Evolutionary conservation across 2,113 vertebrate genomes (phyloP).

Genomic region (Bufo gargarizans): DNA sequence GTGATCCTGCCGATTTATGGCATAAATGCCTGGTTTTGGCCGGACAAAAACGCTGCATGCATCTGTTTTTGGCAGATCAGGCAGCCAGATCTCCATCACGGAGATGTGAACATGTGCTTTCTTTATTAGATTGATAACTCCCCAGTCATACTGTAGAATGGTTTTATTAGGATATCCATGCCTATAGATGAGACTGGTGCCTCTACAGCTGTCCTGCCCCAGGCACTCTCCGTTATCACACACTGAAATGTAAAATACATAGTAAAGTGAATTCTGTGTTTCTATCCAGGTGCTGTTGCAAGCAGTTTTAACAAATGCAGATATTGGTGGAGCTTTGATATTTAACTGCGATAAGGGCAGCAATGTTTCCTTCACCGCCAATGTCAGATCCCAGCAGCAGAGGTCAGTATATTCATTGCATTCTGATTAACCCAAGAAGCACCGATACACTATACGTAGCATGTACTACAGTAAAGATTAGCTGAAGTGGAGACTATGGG

Average conservation of each 20-base stretch:
- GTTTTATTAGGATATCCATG: neutral
- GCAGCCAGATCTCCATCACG: no score
- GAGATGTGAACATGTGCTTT: neutral
- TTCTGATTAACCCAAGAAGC: neutral
- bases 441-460: no score
- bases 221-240: neutral
- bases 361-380: slow-evolving; percentile 73
- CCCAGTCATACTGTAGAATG: neutral
- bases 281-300: slow-evolving; percentile 61
- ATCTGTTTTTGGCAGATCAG: no score
- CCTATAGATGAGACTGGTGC: neutral
- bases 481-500: neutral
- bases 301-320: slow-evolving; percentile 69
- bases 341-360: slow-evolving; percentile 72
- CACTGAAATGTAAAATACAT: neutral
- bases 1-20: no score
- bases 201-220: neutral
- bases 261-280: neutral
- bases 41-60: no score
- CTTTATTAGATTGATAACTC: neutral
- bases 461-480: neutral
- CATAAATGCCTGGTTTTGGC: no score
- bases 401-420: slow-evolving; percentile 67
- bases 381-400: slow-evolving; percentile 69
- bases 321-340: slow-evolving; percentile 72